These are phyloP conservation scores for Folsomia candida DNA, from an alignment of 2,888 invertebrate genomes.

Conservation along the genomic window DNA sequence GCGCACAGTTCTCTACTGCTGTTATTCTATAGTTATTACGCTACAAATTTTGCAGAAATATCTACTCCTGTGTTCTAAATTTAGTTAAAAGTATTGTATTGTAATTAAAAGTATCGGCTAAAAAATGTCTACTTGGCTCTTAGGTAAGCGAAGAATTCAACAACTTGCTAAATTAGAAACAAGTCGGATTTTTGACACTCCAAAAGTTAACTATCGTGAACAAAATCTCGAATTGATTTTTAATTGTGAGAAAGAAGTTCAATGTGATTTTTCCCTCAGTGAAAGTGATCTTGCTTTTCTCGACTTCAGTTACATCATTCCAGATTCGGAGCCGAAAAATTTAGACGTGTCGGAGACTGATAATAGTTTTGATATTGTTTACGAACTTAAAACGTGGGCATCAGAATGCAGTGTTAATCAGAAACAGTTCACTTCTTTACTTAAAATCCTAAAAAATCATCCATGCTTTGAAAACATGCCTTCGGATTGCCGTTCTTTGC, in stretches of 20 bases:
- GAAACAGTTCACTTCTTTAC: neutral
- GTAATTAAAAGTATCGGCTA: too few species aligned
- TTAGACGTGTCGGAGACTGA: too few species aligned
- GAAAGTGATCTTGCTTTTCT: neutral
- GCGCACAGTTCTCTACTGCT: too few species aligned
- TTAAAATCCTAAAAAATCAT: neutral
- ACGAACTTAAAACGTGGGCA: neutral
- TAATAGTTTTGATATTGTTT: neutral
- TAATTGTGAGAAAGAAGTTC: neutral
- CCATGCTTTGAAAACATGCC: slow-evolving; percentile 2
- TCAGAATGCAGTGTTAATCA: neutral
- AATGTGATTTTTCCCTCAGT: neutral
- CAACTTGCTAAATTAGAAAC: neutral
- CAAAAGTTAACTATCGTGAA: neutral
- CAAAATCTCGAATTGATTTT: neutral
- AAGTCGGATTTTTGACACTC: neutral
- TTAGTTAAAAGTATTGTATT: too few species aligned
- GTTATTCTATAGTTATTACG: too few species aligned
- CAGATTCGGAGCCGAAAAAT: neutral
- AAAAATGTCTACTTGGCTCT: too few species aligned
- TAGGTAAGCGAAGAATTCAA: neutral
- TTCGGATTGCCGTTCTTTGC: neutral
- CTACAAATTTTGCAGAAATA: too few species aligned
- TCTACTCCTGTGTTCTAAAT: too few species aligned
- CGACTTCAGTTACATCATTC: neutral